phyloP scores from a whole-genome alignment of 37 sponge, comb jelly and placozoan species.

The Diacarnus erythraeanus region DNA sequence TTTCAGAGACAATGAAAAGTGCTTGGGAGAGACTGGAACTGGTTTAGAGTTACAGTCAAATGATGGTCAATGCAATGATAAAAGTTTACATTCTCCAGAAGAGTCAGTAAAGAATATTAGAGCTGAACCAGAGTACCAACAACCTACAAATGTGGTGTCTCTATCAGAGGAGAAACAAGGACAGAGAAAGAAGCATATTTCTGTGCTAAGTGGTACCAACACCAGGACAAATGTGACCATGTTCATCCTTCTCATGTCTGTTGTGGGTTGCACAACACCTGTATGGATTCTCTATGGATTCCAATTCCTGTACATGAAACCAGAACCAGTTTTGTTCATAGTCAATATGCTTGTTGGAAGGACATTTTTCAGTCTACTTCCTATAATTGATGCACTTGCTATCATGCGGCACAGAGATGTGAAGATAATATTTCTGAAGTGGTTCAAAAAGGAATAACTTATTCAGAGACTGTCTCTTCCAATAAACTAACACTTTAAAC shows the following conservation, averaged over 20 bases:
- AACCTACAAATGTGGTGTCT: not conserved
- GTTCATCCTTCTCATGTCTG: not conserved
- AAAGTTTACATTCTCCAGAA: not conserved
- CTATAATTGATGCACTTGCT: not conserved
- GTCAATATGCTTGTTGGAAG: conserved; percentile 10
- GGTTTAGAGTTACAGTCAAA: no score
- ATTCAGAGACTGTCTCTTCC: no score
- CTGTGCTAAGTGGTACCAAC: no score
- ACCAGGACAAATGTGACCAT: not conserved
- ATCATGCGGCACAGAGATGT: not conserved
- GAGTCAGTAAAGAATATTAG: not conserved
- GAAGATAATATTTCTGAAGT: no score
- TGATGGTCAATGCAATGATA: not conserved
- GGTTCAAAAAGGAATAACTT: no score
- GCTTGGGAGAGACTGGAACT: not conserved
- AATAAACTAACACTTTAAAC: no score
- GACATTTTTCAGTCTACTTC: not conserved
- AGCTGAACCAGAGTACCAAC: not conserved
- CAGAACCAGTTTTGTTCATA: not conserved
- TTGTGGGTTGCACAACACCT: not conserved
- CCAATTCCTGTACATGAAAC: not conserved
- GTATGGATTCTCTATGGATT: not conserved
- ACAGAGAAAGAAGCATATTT: not conserved
- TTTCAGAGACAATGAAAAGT: no score
- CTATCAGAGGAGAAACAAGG: no score